phyloP scores from a whole-genome alignment of 2,113 vertebrate genomes.

The Vidua macroura region DNA sequence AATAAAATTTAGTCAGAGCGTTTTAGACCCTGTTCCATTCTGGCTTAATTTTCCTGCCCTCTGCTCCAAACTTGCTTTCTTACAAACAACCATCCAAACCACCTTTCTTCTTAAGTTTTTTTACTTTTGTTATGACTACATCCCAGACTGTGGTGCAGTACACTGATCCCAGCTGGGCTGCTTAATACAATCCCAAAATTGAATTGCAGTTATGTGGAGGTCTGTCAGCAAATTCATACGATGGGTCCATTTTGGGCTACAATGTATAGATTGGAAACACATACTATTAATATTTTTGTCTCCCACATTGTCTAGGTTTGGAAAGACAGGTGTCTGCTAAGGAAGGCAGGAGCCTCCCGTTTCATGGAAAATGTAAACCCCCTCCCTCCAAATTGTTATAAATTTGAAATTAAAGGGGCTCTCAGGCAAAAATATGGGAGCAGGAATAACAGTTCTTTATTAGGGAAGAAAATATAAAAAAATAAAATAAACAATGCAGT shows the following conservation, averaged over 20 bases:
- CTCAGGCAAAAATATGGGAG: too few species aligned
- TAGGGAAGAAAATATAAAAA: too few species aligned
- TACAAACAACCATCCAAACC: neutral
- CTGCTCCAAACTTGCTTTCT: neutral
- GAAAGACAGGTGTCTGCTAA: too few species aligned
- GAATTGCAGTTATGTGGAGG: fast-evolving
- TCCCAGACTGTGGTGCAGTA: neutral
- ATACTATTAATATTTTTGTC: neutral
- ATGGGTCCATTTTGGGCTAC: neutral
- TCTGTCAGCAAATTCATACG: neutral
- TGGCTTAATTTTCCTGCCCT: neutral
- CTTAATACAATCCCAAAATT: neutral
- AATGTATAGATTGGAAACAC: neutral
- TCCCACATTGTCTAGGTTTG: neutral
- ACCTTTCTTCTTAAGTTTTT: neutral
- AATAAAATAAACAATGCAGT: too few species aligned
- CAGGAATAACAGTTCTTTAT: too few species aligned
- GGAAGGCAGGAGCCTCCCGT: too few species aligned
- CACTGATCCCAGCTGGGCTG: neutral
- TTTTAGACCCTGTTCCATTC: neutral
- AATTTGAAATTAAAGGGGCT: too few species aligned
- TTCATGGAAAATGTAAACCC: too few species aligned
- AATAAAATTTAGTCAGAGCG: neutral
- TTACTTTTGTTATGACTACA: neutral
- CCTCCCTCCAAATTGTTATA: too few species aligned